Evolutionary conservation across 1,140 invertebrate species (phyloP), one percentile per base, ranked within the genome.

Genomic region (Macrostomum lignano): DNA sequence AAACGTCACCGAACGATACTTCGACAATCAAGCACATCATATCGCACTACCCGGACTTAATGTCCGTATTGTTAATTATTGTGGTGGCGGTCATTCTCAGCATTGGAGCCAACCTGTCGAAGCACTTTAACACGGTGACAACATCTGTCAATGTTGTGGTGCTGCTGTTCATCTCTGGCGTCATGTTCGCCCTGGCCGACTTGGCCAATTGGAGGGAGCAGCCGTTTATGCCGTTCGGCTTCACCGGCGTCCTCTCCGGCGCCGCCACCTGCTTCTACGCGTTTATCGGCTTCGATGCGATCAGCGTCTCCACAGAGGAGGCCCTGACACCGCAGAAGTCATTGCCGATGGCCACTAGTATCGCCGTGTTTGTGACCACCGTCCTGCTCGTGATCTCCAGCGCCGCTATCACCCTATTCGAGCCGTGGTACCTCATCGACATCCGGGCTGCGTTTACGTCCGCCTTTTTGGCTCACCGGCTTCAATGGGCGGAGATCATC

Each of bases 401-500:
- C 6, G n/a, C 30, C 7, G 17, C 43, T 1, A 35, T 48, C n/a
- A 38, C 44, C 10, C 33, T 45, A 19, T 36, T 50, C 25, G 33
- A 41, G 5, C 46, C 48, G 0, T 46, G 44, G 26, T 40, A 21
- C 2, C 11, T 31, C 3, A 56, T 68, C 6, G 67, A 70, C 48
- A 68, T 71, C 0, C 67, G 66, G 19, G 74, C 78, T 10, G 74
- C 77, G 3, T 57, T 84, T 30, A 73, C 78, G 0, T 72, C 72
- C 7, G 41, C 39, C 6, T 41, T 42, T 28, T 9, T 11, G 2
- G 11, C 14, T 3, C 7, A 25, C 9, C 33, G 35, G 11, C 15
- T 45, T 0, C 31, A 66, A 7, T 82, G 76, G 76, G 74, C 75
- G 0, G 77, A 75, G 56, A 76, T 76, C 44, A 64, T 73, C 0